phyloP scores from a whole-genome alignment of 2,113 vertebrate species.

The Callopanchax toddi region DNA sequence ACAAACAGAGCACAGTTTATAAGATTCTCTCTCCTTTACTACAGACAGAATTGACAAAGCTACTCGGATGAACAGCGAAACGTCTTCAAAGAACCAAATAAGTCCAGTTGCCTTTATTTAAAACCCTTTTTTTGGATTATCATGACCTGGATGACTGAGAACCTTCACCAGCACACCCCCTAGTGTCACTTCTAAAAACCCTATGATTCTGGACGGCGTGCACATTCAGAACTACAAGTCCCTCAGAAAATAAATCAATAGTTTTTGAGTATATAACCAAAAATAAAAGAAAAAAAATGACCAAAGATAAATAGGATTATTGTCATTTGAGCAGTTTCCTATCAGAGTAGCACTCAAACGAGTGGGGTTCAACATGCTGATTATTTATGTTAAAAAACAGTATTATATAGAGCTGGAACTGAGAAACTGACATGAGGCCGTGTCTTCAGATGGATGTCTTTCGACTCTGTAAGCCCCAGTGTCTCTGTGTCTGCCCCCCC shows the following conservation, averaged over 20 bases:
- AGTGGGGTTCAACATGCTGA: slow-evolving; percentile 50
- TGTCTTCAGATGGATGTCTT: slow-evolving; percentile 73
- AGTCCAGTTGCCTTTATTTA: no score
- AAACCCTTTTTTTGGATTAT: no score
- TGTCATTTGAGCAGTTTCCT: slow-evolving; percentile 64
- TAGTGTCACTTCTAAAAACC: slow-evolving; percentile 60
- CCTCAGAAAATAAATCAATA: background rate
- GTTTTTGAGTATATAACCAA: slow-evolving; percentile 33
- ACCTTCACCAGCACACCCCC: no score
- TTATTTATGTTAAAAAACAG: slow-evolving; percentile 53
- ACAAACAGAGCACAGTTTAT: no score
- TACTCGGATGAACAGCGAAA: no score
- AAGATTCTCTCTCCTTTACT: no score
- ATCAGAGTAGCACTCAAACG: slow-evolving; percentile 73
- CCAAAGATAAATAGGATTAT: slow-evolving; percentile 73
- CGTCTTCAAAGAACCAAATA: no score
- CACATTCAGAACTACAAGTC: slow-evolving; percentile 32
- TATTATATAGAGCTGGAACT: slow-evolving; percentile 73
- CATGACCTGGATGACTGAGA: no score
- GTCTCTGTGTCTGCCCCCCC: slow-evolving; percentile 32
- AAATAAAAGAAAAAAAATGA: slow-evolving; percentile 41
- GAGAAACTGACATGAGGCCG: slow-evolving; percentile 76
- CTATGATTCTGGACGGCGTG: slow-evolving; percentile 37
- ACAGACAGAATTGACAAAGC: no score
- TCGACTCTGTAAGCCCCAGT: slow-evolving; percentile 59